A percentile compares a stretch with the other conserved stretches of the same genome.
phyloP scores from a whole-genome alignment of 2,797 vertebrate genomes.

The Rhincodon typus region DNA sequence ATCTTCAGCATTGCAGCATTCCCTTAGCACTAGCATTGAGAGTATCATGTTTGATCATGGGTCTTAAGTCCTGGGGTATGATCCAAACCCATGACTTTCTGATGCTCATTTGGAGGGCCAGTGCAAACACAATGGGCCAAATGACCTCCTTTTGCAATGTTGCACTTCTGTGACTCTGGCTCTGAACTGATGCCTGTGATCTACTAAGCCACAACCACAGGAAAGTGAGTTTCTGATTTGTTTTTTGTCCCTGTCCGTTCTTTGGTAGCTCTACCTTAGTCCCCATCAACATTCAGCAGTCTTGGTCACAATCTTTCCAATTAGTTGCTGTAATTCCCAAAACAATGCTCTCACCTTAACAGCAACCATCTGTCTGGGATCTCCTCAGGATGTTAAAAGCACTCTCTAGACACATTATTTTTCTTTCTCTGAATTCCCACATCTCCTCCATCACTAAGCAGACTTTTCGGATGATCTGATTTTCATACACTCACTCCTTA shows the following conservation, averaged over 20 bases:
- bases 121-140: too few relatives aligned
- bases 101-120: background rate
- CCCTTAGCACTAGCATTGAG: background rate
- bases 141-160: too few relatives aligned
- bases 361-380: background rate
- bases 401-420: background rate
- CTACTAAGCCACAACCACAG: background rate
- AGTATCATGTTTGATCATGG: too few relatives aligned
- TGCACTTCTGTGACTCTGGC: too few relatives aligned
- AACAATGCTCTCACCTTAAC: background rate
- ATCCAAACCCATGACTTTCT: background rate
- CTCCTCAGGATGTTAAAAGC: background rate
- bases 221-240: background rate
- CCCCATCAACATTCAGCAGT: background rate
- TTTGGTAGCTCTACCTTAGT: background rate
- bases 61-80: background rate
- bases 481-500: background rate
- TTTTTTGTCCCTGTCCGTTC: background rate
- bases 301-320: background rate
- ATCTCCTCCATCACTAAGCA: background rate
- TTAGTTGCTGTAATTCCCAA: background rate
- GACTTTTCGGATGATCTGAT: background rate
- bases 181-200: background rate
- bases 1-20: too few relatives aligned
- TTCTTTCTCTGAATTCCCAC: background rate